Conservation (phyloP, 2,797 vertebrate species). For the Sternotherus odoratus region DNA sequence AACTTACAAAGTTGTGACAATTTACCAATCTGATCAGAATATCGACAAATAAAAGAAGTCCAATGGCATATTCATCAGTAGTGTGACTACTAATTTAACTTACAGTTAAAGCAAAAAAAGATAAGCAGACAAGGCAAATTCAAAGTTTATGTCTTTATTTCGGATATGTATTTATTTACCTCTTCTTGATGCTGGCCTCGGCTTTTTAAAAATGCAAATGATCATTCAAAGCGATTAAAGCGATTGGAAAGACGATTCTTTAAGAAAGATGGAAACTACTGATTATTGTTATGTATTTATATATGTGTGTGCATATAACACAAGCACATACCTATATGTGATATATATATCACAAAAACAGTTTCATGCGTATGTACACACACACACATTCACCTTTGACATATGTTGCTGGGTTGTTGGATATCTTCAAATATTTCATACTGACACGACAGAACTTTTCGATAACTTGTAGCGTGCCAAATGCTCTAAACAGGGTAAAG, state of each 20-base stretch:
- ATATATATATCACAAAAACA: conserved; percentile 13
- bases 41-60: conserved; percentile 59
- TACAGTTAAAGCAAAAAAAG: conserved; percentile 12
- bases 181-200: conserved; percentile 60
- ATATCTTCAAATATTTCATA: not conserved
- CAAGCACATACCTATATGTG: conserved; percentile 37
- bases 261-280: conserved; percentile 55
- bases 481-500: conserved; percentile 15
- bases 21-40: not conserved
- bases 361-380: not conserved
- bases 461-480: conserved; percentile 59
- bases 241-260: conserved; percentile 74
- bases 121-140: conserved; percentile 44
- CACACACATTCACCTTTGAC: not conserved
- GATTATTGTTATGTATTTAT: conserved; percentile 63
- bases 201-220: conserved; percentile 75
- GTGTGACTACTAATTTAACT: conserved; percentile 55
- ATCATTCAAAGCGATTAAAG: conserved; percentile 75
- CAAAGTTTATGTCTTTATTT: conserved; percentile 61
- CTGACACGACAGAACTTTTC: conserved; percentile 52
- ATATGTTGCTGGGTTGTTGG: not conserved
- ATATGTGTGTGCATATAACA: conserved; percentile 36
- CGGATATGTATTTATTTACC: conserved; percentile 64
- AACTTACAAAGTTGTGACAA: not conserved
- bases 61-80: conserved; percentile 25